These are phyloP conservation scores for Drosophila fulvimacula DNA, from an alignment of 2,888 invertebrate species.

Conservation along the genomic window DNA sequence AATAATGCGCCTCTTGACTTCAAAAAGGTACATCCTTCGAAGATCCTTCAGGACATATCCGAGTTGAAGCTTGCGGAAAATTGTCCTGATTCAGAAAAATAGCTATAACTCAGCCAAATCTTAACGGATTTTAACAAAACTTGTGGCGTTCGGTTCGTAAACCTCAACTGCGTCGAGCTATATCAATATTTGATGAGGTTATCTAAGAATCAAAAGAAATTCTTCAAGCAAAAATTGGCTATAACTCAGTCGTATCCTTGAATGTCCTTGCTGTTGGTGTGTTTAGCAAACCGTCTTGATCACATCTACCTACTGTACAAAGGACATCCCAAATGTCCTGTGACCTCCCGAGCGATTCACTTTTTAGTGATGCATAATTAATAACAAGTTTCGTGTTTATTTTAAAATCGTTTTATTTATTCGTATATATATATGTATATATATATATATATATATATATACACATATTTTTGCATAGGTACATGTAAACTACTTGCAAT, in stretches of 20 bases:
- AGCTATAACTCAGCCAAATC: not conserved
- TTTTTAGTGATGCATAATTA: not conserved
- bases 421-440: slow-evolving; percentile 51
- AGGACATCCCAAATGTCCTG: not conserved
- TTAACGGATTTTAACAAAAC: not conserved
- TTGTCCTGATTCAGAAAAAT: not conserved
- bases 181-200: not conserved
- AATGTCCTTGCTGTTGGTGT: not conserved
- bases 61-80: no score
- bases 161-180: not conserved
- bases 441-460: slow-evolving; percentile 58
- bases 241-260: not conserved
- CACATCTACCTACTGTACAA: not conserved
- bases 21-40: not conserved
- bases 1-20: no score
- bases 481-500: slow-evolving; percentile 59
- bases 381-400: slow-evolving; percentile 16
- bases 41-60: not conserved
- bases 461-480: slow-evolving; percentile 58
- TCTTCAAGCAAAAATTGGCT: not conserved
- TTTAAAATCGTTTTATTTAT: slow-evolving; percentile 65
- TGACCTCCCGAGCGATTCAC: not conserved
- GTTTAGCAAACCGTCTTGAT: not conserved
- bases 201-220: not conserved
- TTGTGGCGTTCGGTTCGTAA: not conserved